phyloP scores from a whole-genome alignment of 92 coral and sea anemone genomes.

The Phymanthus crucifer region DNA sequence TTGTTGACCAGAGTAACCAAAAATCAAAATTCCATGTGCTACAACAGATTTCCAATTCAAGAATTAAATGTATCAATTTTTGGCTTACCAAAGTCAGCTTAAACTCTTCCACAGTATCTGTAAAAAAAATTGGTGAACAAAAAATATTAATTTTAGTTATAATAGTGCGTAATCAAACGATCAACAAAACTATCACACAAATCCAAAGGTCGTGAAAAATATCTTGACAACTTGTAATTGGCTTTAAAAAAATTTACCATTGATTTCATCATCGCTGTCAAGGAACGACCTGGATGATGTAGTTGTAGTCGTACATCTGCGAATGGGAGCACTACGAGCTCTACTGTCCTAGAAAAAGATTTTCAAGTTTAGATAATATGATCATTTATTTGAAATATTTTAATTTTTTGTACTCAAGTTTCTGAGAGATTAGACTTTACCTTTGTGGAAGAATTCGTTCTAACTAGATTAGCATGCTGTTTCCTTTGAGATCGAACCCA shows the following conservation, averaged over 20 bases:
- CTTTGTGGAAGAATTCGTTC: not conserved
- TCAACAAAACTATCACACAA: not conserved
- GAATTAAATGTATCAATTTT: not conserved
- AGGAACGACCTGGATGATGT: slow-evolving; percentile 4
- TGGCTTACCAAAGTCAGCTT: slow-evolving; percentile 84
- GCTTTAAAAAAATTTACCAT: slow-evolving; percentile 37
- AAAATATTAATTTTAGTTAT: not conserved
- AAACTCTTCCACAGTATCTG: slow-evolving; percentile 88
- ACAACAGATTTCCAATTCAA: not conserved
- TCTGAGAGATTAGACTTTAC: too few species aligned
- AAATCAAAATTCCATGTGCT: too few species aligned
- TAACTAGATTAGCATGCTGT: not conserved
- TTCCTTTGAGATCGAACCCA: slow-evolving; percentile 56
- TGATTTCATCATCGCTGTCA: slow-evolving; percentile 66
- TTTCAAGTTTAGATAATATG: not conserved
- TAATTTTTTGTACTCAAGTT: too few species aligned
- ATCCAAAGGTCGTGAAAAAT: not conserved
- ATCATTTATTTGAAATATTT: not conserved
- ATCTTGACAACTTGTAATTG: not conserved
- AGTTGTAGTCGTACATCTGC: slow-evolving; percentile 24
- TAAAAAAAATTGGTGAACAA: not conserved
- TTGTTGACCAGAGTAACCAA: not conserved
- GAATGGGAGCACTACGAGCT: slow-evolving; percentile 38
- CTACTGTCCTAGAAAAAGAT: slow-evolving; percentile 45
- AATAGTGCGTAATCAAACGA: not conserved